phyloP scores from a whole-genome alignment of 2,797 vertebrate genomes.

The Dendrocincla fuliginosa region DNA sequence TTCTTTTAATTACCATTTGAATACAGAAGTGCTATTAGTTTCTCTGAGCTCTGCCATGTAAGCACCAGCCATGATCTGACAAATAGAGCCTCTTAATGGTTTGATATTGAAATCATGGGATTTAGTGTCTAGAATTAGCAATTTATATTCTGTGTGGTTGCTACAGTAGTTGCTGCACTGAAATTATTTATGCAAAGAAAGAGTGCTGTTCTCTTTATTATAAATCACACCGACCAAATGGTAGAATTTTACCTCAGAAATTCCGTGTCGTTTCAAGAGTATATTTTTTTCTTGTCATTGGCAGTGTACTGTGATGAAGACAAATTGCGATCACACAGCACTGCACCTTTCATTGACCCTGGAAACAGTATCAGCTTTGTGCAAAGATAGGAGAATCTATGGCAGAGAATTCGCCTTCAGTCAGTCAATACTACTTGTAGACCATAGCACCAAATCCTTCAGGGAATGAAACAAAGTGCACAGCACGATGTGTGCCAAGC shows the following conservation, averaged over 20 bases:
- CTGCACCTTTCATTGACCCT: not conserved
- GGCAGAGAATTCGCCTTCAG: slow-evolving; percentile 5
- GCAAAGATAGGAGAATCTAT: not conserved
- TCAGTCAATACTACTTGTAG: slow-evolving; percentile 22
- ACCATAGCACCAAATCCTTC: slow-evolving; percentile 28
- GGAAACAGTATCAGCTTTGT: slow-evolving; percentile 38
- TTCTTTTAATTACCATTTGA: slow-evolving; percentile 27
- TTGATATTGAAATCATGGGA: slow-evolving; percentile 60
- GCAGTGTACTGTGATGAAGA: not conserved
- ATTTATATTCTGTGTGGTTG: slow-evolving; percentile 69
- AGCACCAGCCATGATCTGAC: not conserved
- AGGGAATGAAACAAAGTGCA: slow-evolving; percentile 17
- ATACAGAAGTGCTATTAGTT: slow-evolving; percentile 17
- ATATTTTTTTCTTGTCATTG: slow-evolving; percentile 16
- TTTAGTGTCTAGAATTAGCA: slow-evolving; percentile 53
- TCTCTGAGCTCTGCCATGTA: not conserved
- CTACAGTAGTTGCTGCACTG: slow-evolving; percentile 53
- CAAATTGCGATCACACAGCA: not conserved
- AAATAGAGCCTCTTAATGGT: slow-evolving; percentile 13
- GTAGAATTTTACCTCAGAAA: slow-evolving; percentile 20
- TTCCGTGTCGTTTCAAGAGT: not conserved
- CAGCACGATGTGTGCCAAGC: not conserved
- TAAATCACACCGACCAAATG: not conserved
- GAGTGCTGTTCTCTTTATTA: slow-evolving; percentile 44
- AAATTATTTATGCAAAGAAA: slow-evolving; percentile 75